A percentile compares a stretch with the other conserved stretches of the same genome.
Evolutionary conservation across 53 echinoderm and acorn worm species (phyloP).

Genomic region (Stichopus horrens): DNA sequence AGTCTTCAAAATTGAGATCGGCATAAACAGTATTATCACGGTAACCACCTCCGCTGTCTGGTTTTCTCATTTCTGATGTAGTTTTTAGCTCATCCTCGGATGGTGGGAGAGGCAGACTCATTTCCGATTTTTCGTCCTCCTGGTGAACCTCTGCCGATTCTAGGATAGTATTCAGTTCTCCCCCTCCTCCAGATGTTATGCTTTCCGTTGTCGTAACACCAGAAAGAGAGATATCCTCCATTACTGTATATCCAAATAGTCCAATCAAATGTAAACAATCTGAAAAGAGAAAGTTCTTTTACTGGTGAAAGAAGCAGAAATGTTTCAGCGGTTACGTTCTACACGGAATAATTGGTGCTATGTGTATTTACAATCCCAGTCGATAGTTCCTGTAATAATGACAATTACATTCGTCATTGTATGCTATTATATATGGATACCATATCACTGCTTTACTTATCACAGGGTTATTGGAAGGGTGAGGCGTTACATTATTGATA

Average conservation of each 20-base stretch:
- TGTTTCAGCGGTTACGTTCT: too few relatives aligned
- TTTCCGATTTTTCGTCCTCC: background rate
- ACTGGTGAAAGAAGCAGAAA: too few relatives aligned
- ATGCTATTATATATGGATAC: too few relatives aligned
- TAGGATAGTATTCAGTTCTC: constrained; percentile 15
- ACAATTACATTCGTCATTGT: too few relatives aligned
- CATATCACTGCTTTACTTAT: too few relatives aligned
- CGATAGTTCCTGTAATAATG: too few relatives aligned
- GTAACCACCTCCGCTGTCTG: background rate
- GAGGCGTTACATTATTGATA: constrained; percentile 37
- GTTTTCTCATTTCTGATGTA: constrained; percentile 3
- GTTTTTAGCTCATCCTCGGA: constrained; percentile 16
- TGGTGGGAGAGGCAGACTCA: constrained; percentile 39
- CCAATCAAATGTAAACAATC: background rate
- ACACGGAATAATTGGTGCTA: too few relatives aligned
- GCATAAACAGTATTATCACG: constrained; percentile 6
- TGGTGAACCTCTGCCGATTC: constrained; percentile 22
- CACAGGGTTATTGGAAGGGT: background rate
- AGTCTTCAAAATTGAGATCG: constrained; percentile 35
- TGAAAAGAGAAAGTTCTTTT: too few relatives aligned
- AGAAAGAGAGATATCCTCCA: constrained; percentile 23
- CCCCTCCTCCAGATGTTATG: background rate
- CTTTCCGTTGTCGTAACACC: constrained; percentile 37
- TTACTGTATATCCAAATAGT: background rate
- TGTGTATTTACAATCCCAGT: too few relatives aligned